Evolutionary conservation across 2,113 vertebrate genomes (phyloP), one percentile per base, ranked within the genome.

Genomic region (Lagopus muta): DNA sequence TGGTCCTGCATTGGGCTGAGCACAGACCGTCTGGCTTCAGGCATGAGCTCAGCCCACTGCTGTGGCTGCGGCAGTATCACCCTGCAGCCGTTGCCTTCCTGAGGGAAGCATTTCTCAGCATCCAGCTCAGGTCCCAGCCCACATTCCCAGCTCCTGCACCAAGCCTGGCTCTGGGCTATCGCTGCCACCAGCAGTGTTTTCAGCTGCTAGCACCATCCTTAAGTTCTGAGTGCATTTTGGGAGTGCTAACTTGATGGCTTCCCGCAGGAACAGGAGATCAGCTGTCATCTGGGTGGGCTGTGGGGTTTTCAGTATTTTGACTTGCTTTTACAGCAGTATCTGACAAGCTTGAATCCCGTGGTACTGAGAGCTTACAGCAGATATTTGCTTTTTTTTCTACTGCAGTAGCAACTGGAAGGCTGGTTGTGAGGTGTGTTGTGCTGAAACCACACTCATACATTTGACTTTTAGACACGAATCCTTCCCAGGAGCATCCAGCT

Each of bases 341-440:
- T 89, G 88, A 61, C 80, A 79, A 82, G 27, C 34, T 82, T 17
- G 82, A 89, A 92, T 75, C 58, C 74, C 75, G 28, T 7, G 24
- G 36, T 32, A 67, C 81, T 18, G 8, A 79, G 89, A 82, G 57
- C 83, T 70, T 75, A 27, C 62, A 73, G 74, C 40, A 82, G 69
- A 71, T 92, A 74, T 71, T 95, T 94, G 55, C 64, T 89, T n/a
- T 61, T 32, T 22, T 79, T 89, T 87, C 62, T 82, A 24, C 82
- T 80, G 40, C 32, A 36, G 40, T 52, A 82, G 62, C 70, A 65
- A 43, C 82, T 87, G 84, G 30, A 72, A 48, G 36, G 34, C 20
- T 2, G 0, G 4, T 25, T 19, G 21, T 28, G 61, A 78, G 58
- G 36, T 7, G 4, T 28, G 50, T 45, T 87, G 66, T 38, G 42